These are phyloP conservation scores for Proterorhinus semilunaris DNA, from an alignment of 2,113 vertebrate species.

Conservation along the genomic window DNA sequence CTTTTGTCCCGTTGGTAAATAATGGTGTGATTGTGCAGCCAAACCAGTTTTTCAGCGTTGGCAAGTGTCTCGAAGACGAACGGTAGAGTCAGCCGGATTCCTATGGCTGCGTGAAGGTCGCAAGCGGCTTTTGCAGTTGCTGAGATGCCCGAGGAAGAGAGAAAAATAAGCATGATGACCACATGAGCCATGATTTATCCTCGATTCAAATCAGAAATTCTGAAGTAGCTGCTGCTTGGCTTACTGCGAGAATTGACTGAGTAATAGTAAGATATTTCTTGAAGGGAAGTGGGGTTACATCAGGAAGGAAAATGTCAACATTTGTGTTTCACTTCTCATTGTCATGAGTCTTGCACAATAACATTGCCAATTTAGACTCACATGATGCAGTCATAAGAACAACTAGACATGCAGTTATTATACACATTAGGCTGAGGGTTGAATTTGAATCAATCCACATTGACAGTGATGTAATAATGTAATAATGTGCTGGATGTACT, in stretches of 20 bases:
- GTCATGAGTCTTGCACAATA: conserved; percentile 4
- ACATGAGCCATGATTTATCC: conserved; percentile 33
- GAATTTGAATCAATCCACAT: neutral
- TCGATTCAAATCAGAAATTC: neutral
- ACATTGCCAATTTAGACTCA: neutral
- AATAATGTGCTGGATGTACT: too few relatives aligned
- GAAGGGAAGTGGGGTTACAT: conserved; percentile 32
- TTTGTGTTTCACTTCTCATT: conserved; percentile 46
- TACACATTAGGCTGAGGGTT: neutral
- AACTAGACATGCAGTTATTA: neutral
- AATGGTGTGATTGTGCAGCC: conserved; percentile 45
- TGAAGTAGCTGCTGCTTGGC: neutral
- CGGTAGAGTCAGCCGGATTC: conserved; percentile 36
- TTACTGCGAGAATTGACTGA: neutral
- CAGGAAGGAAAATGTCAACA: conserved; percentile 33
- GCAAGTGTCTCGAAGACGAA: conserved; percentile 21
- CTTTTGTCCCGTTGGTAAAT: conserved; percentile 29
- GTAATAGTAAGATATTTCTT: neutral
- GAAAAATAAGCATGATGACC: conserved; percentile 19
- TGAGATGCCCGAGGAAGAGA: conserved; percentile 11
- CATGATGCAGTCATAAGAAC: neutral
- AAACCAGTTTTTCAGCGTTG: conserved; percentile 37
- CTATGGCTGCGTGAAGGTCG: conserved; percentile 35
- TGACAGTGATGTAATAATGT: neutral
- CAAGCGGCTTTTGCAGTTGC: conserved; percentile 29